Conservation (phyloP, 1,140 invertebrate species). For the Sweltsa coloradensis region DNA sequence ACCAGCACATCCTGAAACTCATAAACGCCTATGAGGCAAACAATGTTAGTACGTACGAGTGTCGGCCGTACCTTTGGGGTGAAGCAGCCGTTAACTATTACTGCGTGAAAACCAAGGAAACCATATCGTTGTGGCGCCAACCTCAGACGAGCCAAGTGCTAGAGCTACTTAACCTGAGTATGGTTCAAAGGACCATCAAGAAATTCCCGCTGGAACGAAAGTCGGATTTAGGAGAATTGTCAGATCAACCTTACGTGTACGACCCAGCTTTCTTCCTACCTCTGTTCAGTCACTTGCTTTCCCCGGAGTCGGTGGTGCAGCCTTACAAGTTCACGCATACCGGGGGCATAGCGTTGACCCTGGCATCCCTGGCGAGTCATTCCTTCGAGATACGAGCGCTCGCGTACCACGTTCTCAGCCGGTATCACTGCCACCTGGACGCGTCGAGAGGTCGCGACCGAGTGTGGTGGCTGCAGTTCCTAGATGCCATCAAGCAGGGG, state of each 20-base stretch:
- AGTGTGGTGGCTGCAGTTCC: constrained; percentile 32
- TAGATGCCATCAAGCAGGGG: constrained; percentile 37
- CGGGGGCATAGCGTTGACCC: constrained; percentile 48
- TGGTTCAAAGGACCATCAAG: constrained; percentile 49
- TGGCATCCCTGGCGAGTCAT: constrained; percentile 46
- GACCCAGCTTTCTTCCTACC: constrained; percentile 62
- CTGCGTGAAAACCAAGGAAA: constrained; percentile 43
- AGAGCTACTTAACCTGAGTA: constrained; percentile 48
- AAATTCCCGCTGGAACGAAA: constrained; percentile 44
- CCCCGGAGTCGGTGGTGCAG: constrained; percentile 47
- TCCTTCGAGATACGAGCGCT: constrained; percentile 42
- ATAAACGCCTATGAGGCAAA: constrained; percentile 47
- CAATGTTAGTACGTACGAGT: constrained; percentile 45
- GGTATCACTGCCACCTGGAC: constrained; percentile 54
- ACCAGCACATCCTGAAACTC: constrained; percentile 47
- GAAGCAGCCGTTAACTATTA: constrained; percentile 61
- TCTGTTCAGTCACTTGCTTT: constrained; percentile 46
- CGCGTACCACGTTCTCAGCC: constrained; percentile 48
- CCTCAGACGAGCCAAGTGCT: constrained; percentile 56
- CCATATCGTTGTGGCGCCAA: constrained; percentile 50
- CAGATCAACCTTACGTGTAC: constrained; percentile 34
- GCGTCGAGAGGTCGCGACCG: constrained; percentile 40
- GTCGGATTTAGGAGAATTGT: constrained; percentile 34
- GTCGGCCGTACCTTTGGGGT: constrained; percentile 68
- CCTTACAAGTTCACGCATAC: constrained; percentile 48